phyloP scores from a whole-genome alignment of 2,797 vertebrate genomes.

The Gymnoscopelus braueri region DNA sequence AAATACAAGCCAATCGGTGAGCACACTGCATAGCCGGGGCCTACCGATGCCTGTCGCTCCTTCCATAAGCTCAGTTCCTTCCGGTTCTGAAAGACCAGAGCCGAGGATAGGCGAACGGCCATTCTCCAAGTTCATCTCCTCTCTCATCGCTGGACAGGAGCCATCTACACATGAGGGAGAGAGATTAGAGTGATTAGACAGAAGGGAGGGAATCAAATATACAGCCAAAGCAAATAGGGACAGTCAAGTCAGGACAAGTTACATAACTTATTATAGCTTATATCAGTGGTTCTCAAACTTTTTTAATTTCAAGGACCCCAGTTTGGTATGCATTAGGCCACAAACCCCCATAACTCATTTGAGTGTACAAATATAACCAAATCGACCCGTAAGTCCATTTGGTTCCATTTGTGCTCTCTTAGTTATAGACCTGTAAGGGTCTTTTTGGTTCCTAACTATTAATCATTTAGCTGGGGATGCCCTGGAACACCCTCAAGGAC shows the following conservation, averaged over 20 bases:
- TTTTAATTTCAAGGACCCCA: no score
- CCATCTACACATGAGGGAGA: slow-evolving; percentile 76
- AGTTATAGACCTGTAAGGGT: no score
- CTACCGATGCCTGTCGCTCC: slow-evolving; percentile 79
- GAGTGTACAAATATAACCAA: no score
- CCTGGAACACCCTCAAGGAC: no score
- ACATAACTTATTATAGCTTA: neutral
- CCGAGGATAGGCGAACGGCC: slow-evolving; percentile 83
- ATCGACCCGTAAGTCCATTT: no score
- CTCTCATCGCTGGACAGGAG: slow-evolving; percentile 78
- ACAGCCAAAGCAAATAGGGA: neutral
- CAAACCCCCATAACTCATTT: no score
- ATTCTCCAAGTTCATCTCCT: slow-evolving; percentile 90
- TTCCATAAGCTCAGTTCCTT: slow-evolving; percentile 89
- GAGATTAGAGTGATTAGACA: neutral
- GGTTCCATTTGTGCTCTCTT: no score
- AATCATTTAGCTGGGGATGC: no score
- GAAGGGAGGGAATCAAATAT: neutral
- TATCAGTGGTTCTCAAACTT: no score
- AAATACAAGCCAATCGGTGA: neutral
- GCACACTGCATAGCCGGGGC: slow-evolving; percentile 1
- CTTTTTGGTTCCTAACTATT: no score
- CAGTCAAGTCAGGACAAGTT: neutral
- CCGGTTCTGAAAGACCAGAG: slow-evolving; percentile 82
- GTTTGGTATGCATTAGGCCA: no score